phyloP scores from a whole-genome alignment of 2,888 invertebrate genomes.

The Dugesia japonica region DNA sequence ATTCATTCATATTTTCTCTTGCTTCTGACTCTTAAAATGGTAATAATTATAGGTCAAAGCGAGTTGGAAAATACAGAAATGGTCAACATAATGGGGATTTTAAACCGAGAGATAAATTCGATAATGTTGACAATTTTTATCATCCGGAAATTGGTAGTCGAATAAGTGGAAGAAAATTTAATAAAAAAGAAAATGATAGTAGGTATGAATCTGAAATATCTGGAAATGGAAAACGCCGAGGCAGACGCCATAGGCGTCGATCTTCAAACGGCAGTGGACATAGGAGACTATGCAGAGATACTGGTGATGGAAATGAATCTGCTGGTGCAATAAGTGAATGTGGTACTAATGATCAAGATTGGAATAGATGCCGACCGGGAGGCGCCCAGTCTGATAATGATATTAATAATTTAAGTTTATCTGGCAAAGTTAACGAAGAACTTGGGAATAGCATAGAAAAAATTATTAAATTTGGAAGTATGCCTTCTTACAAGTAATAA shows the following conservation, averaged over 20 bases:
- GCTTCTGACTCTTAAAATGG: background rate
- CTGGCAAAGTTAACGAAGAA: background rate
- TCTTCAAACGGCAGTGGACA: background rate
- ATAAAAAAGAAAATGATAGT: background rate
- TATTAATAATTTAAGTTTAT: background rate
- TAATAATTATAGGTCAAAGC: background rate
- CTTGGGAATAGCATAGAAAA: constrained; percentile 25
- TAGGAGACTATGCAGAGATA: background rate
- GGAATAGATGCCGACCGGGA: background rate
- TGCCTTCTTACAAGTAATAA: constrained; percentile 30
- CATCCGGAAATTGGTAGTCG: background rate
- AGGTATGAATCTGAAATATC: background rate
- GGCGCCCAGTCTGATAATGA: background rate
- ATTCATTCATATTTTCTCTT: background rate
- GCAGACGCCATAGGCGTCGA: background rate
- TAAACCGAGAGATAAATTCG: background rate
- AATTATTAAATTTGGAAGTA: constrained; percentile 32
- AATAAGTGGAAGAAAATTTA: background rate
- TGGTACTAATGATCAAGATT: background rate
- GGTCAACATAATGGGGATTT: background rate
- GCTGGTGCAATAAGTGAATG: background rate
- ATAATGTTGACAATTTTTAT: background rate
- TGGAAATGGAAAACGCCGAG: background rate
- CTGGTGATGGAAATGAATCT: constrained; percentile 14
- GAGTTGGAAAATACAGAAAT: background rate